phyloP scores from a whole-genome alignment of 2,797 vertebrate species.

The Diglossa cyanea region DNA sequence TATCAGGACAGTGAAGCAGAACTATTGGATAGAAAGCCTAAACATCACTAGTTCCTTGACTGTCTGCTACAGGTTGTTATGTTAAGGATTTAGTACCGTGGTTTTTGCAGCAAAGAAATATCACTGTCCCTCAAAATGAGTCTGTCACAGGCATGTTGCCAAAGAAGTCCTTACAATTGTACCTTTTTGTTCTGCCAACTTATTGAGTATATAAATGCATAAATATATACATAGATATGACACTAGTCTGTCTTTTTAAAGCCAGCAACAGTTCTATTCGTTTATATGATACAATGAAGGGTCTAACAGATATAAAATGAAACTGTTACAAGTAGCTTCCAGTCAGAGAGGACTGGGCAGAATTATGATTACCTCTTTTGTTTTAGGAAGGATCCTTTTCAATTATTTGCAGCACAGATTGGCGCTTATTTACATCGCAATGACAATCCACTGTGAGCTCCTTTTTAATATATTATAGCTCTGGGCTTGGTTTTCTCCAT shows the following conservation, averaged over 20 bases:
- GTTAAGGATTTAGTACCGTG: not conserved
- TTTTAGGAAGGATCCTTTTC: not conserved
- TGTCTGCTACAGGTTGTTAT: not conserved
- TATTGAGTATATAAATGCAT: not conserved
- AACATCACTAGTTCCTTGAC: not conserved
- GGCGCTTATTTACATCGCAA: conserved; percentile 7
- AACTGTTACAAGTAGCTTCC: not conserved
- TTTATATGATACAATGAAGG: not conserved
- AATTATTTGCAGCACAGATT: not conserved
- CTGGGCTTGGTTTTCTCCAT: not conserved
- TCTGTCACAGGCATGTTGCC: not conserved
- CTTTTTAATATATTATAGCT: conserved; percentile 17
- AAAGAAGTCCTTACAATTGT: not conserved
- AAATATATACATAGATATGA: not conserved
- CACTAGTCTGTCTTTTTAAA: not conserved
- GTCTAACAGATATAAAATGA: not conserved
- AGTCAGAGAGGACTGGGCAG: not conserved
- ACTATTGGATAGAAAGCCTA: not conserved
- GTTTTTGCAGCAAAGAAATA: not conserved
- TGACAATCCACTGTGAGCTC: not conserved
- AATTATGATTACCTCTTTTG: not conserved
- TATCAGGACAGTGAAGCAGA: not conserved
- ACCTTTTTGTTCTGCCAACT: not conserved
- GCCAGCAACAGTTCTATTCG: not conserved
- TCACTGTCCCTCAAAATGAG: not conserved